Conservation (phyloP, 2,888 invertebrate species). For the Drosophila percnosoma region DNA sequence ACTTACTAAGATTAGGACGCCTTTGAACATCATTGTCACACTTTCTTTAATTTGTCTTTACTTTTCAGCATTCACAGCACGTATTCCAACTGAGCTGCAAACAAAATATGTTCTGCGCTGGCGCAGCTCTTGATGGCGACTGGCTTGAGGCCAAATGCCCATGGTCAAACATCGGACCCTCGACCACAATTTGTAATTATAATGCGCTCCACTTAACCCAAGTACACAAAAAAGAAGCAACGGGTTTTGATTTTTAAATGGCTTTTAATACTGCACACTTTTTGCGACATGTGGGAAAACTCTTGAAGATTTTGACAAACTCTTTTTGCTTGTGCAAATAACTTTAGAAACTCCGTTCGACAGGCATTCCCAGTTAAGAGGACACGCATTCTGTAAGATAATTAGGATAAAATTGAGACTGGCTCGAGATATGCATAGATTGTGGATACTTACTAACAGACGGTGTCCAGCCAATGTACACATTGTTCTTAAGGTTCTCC, state of each 20-base stretch:
- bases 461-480: slow-evolving; percentile 88
- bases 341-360: slow-evolving; percentile 11
- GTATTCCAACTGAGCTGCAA: slow-evolving; percentile 7
- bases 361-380: slow-evolving; percentile 21
- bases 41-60: slow-evolving; percentile 19
- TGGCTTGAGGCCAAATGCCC: slow-evolving; percentile 27
- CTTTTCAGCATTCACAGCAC: slow-evolving; percentile 33
- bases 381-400: slow-evolving; percentile 62
- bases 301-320: slow-evolving; percentile 11
- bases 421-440: neutral
- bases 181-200: slow-evolving; percentile 56
- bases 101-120: slow-evolving; percentile 38
- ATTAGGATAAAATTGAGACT: neutral
- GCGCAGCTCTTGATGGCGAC: slow-evolving; percentile 40
- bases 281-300: slow-evolving; percentile 9
- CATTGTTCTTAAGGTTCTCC: slow-evolving; percentile 90
- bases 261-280: slow-evolving; percentile 51
- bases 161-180: slow-evolving; percentile 26
- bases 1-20: slow-evolving; percentile 46
- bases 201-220: slow-evolving; percentile 44
- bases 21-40: slow-evolving; percentile 35
- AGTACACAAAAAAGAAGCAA: neutral
- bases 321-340: slow-evolving; percentile 35
- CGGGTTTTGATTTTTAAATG: slow-evolving; percentile 36
- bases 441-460: slow-evolving; percentile 79